Evolutionary conservation across 1,140 invertebrate species (phyloP).

Genomic region (Metopolophium dirhodum): DNA sequence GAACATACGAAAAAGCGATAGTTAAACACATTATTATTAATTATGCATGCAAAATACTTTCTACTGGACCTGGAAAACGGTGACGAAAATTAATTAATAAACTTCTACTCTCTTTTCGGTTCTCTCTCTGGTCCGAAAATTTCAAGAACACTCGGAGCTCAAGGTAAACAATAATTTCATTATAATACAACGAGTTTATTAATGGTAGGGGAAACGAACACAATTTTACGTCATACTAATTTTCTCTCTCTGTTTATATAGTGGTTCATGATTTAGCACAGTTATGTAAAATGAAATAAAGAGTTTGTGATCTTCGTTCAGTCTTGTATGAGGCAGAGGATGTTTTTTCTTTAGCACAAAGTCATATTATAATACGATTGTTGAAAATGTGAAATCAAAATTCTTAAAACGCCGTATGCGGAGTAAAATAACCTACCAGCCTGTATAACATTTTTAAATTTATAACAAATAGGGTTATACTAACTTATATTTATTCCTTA

Average conservation of each 20-base stretch:
- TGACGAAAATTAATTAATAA: not conserved
- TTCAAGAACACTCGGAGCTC: not conserved
- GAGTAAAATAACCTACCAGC: no score
- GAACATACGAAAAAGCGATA: not conserved
- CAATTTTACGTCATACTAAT: not conserved
- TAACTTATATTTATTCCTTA: no score
- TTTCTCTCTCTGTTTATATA: not conserved
- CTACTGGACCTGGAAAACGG: not conserved
- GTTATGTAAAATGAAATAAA: not conserved
- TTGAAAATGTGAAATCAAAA: not conserved
- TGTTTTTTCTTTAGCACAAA: not conserved
- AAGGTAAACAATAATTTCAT: not conserved
- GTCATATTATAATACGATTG: not conserved
- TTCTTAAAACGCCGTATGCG: not conserved
- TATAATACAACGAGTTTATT: not conserved
- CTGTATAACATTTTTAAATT: no score
- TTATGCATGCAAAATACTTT: not conserved
- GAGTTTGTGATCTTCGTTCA: not conserved
- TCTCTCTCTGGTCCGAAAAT: not conserved
- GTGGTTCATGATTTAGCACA: not conserved
- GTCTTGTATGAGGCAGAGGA: not conserved
- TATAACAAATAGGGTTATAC: no score
- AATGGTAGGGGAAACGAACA: not conserved
- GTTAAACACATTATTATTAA: not conserved
- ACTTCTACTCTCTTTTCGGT: not conserved